These are phyloP conservation scores for Catharus minimus DNA, from an alignment of 2,113 vertebrate species.

Conservation along the genomic window DNA sequence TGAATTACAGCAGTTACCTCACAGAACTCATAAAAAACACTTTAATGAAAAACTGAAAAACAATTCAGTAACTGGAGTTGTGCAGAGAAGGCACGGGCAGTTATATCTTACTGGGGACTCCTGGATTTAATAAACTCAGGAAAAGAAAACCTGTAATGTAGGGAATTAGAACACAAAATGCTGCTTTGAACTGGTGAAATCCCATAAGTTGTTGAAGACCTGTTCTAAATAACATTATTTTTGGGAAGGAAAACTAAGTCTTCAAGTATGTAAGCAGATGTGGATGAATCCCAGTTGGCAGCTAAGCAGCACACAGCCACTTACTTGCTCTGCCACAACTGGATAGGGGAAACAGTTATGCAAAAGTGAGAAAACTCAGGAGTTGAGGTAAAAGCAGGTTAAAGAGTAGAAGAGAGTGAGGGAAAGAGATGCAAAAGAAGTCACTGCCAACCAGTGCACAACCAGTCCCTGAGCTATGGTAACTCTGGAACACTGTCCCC, in stretches of 20 bases:
- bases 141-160: background rate
- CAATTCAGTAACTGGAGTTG: background rate
- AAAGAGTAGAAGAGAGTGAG: background rate
- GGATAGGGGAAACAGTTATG: background rate
- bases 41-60: background rate
- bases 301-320: background rate
- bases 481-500: background rate
- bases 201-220: background rate
- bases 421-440: background rate
- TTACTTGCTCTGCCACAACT: accelerated
- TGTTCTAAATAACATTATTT: background rate
- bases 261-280: background rate
- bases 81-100: background rate
- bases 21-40: background rate
- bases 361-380: background rate
- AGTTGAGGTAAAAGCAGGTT: background rate
- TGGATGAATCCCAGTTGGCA: background rate
- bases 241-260: background rate
- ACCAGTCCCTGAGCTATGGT: background rate
- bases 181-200: background rate
- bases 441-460: background rate
- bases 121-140: background rate
- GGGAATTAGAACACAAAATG: background rate
- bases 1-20: background rate
- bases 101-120: background rate